Conservation (phyloP, 2,797 vertebrate genomes). For the Pogonophryne albipinna region DNA sequence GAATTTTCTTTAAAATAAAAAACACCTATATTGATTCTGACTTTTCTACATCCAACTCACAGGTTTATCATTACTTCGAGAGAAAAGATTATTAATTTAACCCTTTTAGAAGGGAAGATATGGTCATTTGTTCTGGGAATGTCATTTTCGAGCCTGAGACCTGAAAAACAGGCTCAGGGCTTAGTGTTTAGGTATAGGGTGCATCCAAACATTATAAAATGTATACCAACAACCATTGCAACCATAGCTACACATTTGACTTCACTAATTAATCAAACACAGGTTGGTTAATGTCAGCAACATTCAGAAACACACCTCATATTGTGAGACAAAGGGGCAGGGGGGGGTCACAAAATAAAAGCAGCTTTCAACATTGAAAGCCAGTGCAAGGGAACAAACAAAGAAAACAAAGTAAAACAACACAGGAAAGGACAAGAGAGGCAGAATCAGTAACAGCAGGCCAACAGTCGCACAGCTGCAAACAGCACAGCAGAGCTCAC, state of each 20-base stretch:
- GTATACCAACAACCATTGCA: neutral
- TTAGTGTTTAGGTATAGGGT: neutral
- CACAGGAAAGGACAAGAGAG: constrained; percentile 11
- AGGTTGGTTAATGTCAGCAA: constrained; percentile 2
- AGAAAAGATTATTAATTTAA: too few relatives aligned
- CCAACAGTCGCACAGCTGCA: constrained; percentile 32
- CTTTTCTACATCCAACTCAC: too few relatives aligned
- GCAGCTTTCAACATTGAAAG: too few relatives aligned
- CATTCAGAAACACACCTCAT: neutral
- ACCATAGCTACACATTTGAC: neutral
- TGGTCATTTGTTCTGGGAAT: too few relatives aligned
- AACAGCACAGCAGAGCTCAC: constrained; percentile 25
- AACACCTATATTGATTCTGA: too few relatives aligned
- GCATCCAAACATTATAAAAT: neutral
- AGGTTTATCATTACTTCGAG: too few relatives aligned
- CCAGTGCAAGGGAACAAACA: constrained; percentile 4
- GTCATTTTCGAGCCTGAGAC: too few relatives aligned
- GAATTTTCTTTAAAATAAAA: too few relatives aligned
- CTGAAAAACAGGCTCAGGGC: too few relatives aligned
- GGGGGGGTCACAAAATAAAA: neutral
- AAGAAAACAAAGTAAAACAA: constrained; percentile 10
- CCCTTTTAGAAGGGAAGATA: too few relatives aligned
- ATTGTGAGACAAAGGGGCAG: neutral
- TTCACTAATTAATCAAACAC: constrained; percentile 1
- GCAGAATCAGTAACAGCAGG: constrained; percentile 27